Evolutionary conservation across 2,113 vertebrate genomes (phyloP).

Genomic region (Harpagus bidentatus): DNA sequence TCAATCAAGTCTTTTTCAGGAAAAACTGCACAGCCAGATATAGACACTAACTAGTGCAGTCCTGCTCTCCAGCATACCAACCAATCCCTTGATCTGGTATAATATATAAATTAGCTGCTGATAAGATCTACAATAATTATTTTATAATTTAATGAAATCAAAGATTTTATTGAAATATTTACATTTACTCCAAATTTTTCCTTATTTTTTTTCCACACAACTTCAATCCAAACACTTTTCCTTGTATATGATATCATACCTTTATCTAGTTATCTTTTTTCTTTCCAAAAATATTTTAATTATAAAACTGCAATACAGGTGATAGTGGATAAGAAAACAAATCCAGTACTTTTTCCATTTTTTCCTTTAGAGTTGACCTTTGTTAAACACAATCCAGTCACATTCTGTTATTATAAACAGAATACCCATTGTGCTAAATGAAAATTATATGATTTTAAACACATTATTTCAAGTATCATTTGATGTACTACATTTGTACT

Average conservation of each 20-base stretch:
- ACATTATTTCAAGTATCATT: background rate
- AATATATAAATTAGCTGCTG: background rate
- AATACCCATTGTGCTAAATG: background rate
- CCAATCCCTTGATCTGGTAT: background rate
- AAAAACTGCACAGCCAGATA: background rate
- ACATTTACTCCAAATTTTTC: background rate
- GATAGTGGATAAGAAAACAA: background rate
- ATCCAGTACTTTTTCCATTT: background rate
- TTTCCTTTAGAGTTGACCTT: background rate
- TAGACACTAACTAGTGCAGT: background rate
- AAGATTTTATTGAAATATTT: background rate
- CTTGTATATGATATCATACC: background rate
- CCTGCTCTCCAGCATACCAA: background rate
- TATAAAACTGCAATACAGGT: background rate
- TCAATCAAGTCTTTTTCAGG: background rate
- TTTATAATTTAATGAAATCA: background rate
- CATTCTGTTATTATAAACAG: background rate
- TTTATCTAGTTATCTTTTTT: background rate
- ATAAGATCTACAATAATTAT: background rate
- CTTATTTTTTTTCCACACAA: background rate
- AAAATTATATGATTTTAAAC: background rate
- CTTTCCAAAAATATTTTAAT: background rate
- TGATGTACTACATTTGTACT: conserved; percentile 54
- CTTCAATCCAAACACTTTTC: background rate
- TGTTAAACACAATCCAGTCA: background rate